Evolutionary conservation across 2,888 invertebrate species (phyloP), one percentile per base, ranked within the genome.

Genomic region (Pristionchus japonicus): DNA sequence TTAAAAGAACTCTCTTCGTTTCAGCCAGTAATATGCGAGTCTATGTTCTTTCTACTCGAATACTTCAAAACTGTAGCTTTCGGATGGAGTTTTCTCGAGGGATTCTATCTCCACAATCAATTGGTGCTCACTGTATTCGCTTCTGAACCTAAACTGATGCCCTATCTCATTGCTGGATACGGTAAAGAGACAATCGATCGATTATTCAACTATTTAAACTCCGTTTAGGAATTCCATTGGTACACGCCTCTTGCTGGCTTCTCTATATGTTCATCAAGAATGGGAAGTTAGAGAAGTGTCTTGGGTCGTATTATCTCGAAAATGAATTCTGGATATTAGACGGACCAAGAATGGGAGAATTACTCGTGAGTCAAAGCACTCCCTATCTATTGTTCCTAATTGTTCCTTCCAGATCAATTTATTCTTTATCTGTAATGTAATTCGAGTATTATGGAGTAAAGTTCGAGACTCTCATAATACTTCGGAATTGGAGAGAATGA

Each of bases 1-100:
- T 27, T 2, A 40, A 20, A 27, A 77, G 1, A 37, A 40, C 31
- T 57, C 27, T 34, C 74, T 87, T 40, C n/a, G 43, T 77, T 94
- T 37, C 95, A 98, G 97, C 96, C 96, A 0, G 96, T 96, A 86
- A 94, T 98, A 0, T 98, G 98, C 94, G 97, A 97, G 94, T 95
- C 96, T 0, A 96, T 96, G 86, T 97, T 97, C 95, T 96, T 97
- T 0, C 95, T 97, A 0, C 95, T 98, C 91, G 98, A 98, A 94
- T 98, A 97, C 94, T 96, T 97, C 0, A 96, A 97, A 90, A 97
- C 97, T 0, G 97, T 97, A 0, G 97, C 97, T 96, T 98, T 98
- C 94, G 97, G 97, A 96, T 98, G 98, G 98, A 98, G 98, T 97
- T 97, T 98, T 93, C 97, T 98, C 87, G 98, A 98, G 95, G 90